Evolutionary conservation across 2,888 invertebrate genomes (phyloP).

Genomic region (Sphecodes monilicornis): DNA sequence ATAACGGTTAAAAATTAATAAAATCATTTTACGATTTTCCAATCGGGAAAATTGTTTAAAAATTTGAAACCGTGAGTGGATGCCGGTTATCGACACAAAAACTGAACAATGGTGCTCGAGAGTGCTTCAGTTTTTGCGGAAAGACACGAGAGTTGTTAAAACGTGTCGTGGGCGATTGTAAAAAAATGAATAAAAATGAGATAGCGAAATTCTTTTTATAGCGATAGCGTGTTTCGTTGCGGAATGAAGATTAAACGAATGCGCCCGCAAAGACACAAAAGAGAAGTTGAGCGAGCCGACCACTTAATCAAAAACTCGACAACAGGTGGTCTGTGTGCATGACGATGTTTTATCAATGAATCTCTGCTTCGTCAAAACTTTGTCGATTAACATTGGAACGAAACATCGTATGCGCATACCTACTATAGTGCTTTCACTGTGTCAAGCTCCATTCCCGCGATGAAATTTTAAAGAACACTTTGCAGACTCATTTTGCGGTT

Average conservation of each 20-base stretch:
- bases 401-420: background rate
- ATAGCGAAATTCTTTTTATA: background rate
- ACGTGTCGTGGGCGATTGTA: background rate
- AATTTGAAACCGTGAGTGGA: background rate
- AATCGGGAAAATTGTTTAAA: background rate
- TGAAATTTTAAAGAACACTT: background rate
- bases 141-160: background rate
- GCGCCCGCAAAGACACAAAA: background rate
- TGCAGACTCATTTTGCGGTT: background rate
- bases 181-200: background rate
- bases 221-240: background rate
- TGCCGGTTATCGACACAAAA: too few species aligned
- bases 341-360: slow-evolving; percentile 1
- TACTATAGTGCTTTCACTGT: background rate
- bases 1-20: too few species aligned
- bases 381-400: slow-evolving; percentile 5
- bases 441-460: background rate
- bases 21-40: too few species aligned
- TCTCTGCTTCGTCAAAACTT: slow-evolving; percentile 1
- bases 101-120: background rate
- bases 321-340: background rate
- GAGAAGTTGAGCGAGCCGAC: background rate
- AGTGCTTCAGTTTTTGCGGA: background rate
- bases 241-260: background rate
- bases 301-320: background rate